A percentile compares a stretch with the other conserved stretches of the same genome.
Evolutionary conservation across 1,140 invertebrate genomes (phyloP).

Genomic region (Antheraea pernyi): DNA sequence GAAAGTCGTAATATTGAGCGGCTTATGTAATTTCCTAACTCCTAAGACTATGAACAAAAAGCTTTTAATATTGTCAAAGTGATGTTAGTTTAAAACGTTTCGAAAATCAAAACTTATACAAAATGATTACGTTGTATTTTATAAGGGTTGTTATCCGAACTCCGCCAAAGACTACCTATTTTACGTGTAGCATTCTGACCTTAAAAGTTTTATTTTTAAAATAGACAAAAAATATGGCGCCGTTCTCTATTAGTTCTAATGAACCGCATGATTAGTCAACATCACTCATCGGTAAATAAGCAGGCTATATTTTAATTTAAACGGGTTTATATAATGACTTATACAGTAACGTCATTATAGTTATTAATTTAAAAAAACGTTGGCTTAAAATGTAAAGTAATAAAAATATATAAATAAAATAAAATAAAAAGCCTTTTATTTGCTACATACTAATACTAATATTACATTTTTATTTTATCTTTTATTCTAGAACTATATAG

Average conservation of each 20-base stretch:
- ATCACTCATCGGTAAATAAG: constrained; percentile 3
- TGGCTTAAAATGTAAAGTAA: too few species aligned
- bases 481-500: too few species aligned
- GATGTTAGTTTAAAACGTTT: too few species aligned
- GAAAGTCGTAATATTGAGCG: too few species aligned
- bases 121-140: neutral
- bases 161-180: neutral
- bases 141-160: neutral
- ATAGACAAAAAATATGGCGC: neutral
- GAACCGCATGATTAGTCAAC: constrained; percentile 5
- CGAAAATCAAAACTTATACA: neutral
- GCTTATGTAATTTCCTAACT: too few species aligned
- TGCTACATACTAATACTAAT: too few species aligned
- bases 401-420: too few species aligned
- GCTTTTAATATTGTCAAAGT: too few species aligned
- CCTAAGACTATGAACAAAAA: too few species aligned
- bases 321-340: constrained; percentile 2
- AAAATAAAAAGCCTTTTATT: too few species aligned
- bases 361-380: too few species aligned
- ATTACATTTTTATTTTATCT: too few species aligned
- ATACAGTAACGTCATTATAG: neutral
- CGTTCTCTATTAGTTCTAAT: constrained; percentile 1
- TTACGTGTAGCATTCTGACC: neutral
- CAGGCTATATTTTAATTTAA: neutral
- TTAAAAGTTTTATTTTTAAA: neutral